Percentiles rank a stretch among this genome's conserved stretches.
Evolutionary conservation across 2,888 invertebrate species (phyloP).

Genomic region (Polydrusus cervinus): DNA sequence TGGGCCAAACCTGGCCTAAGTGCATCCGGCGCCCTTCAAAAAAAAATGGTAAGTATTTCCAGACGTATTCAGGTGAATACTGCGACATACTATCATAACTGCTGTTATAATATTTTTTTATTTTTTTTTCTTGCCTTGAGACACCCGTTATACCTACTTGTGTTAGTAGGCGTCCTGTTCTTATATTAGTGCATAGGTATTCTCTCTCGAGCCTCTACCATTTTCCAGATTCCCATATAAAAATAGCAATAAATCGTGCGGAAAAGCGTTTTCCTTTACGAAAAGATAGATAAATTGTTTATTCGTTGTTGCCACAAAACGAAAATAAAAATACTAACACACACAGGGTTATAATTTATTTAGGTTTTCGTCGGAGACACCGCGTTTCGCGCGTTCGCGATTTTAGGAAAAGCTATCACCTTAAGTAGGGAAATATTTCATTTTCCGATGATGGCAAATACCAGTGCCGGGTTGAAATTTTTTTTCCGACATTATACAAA

Average conservation of each 20-base stretch:
- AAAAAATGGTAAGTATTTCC: too few species aligned
- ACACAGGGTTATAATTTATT: slow-evolving; percentile 68
- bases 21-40: too few species aligned
- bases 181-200: too few species aligned
- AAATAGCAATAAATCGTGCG: slow-evolving; percentile 39
- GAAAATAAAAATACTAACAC: slow-evolving; percentile 55
- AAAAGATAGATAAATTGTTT: slow-evolving; percentile 66
- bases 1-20: too few species aligned
- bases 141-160: too few species aligned
- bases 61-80: too few species aligned
- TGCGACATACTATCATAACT: too few species aligned
- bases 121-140: too few species aligned
- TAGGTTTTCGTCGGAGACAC: slow-evolving; percentile 63
- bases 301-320: slow-evolving; percentile 53
- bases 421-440: slow-evolving; percentile 73
- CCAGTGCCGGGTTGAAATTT: slow-evolving; percentile 39
- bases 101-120: too few species aligned
- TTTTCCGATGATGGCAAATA: slow-evolving; percentile 64
- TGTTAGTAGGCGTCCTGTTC: too few species aligned
- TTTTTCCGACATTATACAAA: neutral
- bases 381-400: slow-evolving; percentile 62
- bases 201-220: neutral
- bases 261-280: slow-evolving; percentile 57
- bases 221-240: neutral
- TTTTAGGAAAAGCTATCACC: slow-evolving; percentile 73